Percentiles rank a stretch among this genome's conserved stretches.
phyloP scores from a whole-genome alignment of 2,113 vertebrate genomes.

The Aythya baeri region DNA sequence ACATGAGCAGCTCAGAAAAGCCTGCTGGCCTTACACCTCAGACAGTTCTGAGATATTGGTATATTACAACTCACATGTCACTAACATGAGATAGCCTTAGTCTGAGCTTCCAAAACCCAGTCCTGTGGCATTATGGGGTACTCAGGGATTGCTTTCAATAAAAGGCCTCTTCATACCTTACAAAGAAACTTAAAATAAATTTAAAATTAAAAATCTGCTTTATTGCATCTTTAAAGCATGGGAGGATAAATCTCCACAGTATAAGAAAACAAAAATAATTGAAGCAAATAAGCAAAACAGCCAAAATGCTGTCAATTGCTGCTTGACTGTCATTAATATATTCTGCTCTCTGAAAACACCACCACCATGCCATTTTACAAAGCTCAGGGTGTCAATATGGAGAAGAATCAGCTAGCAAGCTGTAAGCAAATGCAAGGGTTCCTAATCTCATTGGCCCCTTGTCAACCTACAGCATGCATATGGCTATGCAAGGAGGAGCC shows the following conservation, averaged over 20 bases:
- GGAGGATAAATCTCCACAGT: background rate
- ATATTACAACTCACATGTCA: background rate
- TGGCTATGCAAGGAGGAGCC: background rate
- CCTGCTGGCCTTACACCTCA: background rate
- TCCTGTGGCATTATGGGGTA: background rate
- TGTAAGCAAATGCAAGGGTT: background rate
- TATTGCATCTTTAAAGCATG: background rate
- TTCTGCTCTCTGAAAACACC: background rate
- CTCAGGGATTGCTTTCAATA: background rate
- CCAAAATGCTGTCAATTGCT: background rate
- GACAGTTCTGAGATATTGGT: background rate
- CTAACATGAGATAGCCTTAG: background rate
- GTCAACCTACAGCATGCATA: background rate
- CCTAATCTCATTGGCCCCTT: background rate
- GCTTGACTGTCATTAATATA: background rate
- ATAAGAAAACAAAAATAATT: background rate
- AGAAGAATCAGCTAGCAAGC: background rate
- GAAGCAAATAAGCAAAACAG: background rate
- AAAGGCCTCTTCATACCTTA: background rate
- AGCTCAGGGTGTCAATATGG: background rate
- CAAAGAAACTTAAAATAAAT: background rate
- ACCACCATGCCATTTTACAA: background rate
- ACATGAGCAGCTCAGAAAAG: background rate
- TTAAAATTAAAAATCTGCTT: background rate
- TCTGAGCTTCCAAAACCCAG: background rate